These are phyloP conservation scores for Drosophila seclusa DNA, from an alignment of 2,888 invertebrate species.

Conservation along the genomic window DNA sequence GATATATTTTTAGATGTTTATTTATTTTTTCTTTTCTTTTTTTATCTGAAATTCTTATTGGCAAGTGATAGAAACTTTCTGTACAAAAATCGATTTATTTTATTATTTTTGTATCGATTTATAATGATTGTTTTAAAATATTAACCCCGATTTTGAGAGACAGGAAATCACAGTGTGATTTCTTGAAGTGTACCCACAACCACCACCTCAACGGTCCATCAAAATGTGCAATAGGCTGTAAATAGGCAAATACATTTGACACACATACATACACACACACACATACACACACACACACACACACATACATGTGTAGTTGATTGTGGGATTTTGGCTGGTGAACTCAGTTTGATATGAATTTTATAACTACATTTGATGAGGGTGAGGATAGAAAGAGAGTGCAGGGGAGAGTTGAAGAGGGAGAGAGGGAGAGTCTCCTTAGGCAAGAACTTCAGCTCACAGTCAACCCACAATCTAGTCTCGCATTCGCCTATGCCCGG, in stretches of 20 bases:
- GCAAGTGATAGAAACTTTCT: not conserved
- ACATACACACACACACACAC: slow-evolving; percentile 13
- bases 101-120: not conserved
- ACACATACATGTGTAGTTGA: slow-evolving; percentile 48
- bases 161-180: not conserved
- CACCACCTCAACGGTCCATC: slow-evolving; percentile 44
- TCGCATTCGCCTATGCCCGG: not conserved
- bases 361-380: slow-evolving; percentile 66
- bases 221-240: slow-evolving; percentile 80
- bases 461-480: not conserved
- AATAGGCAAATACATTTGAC: slow-evolving; percentile 76
- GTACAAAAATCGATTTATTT: not conserved
- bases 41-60: not conserved
- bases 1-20: not conserved
- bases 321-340: slow-evolving; percentile 68
- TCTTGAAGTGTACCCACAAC: not conserved
- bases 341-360: slow-evolving; percentile 65
- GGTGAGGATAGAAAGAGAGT: not conserved
- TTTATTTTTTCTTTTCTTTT: not conserved
- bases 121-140: too few relatives aligned
- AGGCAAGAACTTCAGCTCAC: not conserved
- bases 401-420: not conserved
- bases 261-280: slow-evolving; percentile 36
- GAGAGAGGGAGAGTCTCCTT: not conserved
- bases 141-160: too few relatives aligned